Percentiles rank a stretch among this genome's conserved stretches.
These are phyloP conservation scores for Lasioglossum pauxillum DNA, from an alignment of 2,888 invertebrate genomes.

Conservation along the genomic window DNA sequence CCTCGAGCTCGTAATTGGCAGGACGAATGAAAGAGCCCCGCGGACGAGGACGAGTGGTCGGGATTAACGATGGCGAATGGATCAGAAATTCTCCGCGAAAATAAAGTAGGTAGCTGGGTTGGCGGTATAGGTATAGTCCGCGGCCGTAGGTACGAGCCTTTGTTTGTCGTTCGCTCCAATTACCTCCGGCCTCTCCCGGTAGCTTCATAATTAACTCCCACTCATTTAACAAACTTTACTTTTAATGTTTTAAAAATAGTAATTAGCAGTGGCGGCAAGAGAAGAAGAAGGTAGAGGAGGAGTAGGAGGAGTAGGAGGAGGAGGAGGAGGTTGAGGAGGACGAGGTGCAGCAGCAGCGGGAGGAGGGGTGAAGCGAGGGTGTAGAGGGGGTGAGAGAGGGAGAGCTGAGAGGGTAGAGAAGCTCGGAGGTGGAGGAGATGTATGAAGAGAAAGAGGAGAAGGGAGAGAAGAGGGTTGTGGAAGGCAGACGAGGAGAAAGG, in stretches of 20 bases:
- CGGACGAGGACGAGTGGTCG: constrained; percentile 76
- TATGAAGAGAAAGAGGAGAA: constrained; percentile 41
- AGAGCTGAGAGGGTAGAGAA: constrained; percentile 31
- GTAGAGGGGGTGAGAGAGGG: constrained; percentile 38
- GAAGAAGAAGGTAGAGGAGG: constrained; percentile 70
- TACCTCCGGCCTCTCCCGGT: constrained; percentile 82
- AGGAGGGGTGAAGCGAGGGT: constrained; percentile 35
- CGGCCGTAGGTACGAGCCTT: constrained; percentile 77
- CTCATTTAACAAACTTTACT: constrained; percentile 85
- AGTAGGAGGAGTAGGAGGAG: constrained; percentile 48
- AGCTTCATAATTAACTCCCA: constrained; percentile 85
- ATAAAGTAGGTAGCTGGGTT: constrained; percentile 75
- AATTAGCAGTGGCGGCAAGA: constrained; percentile 83
- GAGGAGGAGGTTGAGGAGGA: constrained; percentile 41
- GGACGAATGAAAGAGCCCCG: constrained; percentile 79
- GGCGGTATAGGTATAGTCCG: constrained; percentile 70
- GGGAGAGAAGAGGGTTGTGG: constrained; percentile 54
- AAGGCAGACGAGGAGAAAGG: constrained; percentile 35
- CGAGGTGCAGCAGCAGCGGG: constrained; percentile 9
- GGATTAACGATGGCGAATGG: constrained; percentile 79
- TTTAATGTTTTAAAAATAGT: constrained; percentile 85
- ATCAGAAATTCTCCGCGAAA: constrained; percentile 81
- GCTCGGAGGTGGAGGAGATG: constrained; percentile 23
- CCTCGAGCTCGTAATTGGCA: constrained; percentile 79
- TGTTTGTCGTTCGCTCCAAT: constrained; percentile 85